Percentiles rank a stretch among this genome's conserved stretches.
These are phyloP conservation scores for Prionailurus bengalensis DNA, from an alignment of 2,113 vertebrate species.

Conservation along the genomic window DNA sequence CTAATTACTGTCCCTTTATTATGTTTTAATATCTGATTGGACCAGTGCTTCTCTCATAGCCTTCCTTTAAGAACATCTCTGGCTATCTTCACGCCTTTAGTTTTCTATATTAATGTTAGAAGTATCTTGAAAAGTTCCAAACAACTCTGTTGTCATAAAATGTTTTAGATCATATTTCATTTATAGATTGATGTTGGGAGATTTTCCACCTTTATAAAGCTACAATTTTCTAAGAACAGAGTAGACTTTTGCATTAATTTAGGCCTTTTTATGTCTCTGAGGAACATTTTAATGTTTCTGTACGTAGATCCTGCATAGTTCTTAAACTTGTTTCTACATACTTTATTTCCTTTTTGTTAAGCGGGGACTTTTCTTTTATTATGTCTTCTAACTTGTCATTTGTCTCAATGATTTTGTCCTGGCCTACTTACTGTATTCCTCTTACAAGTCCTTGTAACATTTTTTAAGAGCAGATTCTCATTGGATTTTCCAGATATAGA, in stretches of 20 bases:
- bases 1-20: background rate
- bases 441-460: background rate
- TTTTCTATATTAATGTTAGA: background rate
- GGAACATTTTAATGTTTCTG: constrained; percentile 25
- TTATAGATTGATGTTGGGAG: background rate
- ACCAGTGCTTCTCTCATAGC: background rate
- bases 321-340: background rate
- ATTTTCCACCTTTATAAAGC: constrained; percentile 20
- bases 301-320: background rate
- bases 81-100: background rate
- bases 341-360: constrained; percentile 18
- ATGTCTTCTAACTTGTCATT: constrained; percentile 8
- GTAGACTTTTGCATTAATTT: background rate
- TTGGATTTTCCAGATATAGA: background rate
- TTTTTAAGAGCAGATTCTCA: background rate
- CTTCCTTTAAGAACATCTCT: constrained; percentile 4
- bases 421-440: background rate
- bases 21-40: background rate
- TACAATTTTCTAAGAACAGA: background rate
- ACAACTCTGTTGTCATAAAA: background rate
- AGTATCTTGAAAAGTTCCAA: background rate
- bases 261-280: background rate
- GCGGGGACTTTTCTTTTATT: background rate
- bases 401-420: background rate
- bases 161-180: background rate